phyloP scores from a whole-genome alignment of 2,888 invertebrate species.

The Conomelus anceps region DNA sequence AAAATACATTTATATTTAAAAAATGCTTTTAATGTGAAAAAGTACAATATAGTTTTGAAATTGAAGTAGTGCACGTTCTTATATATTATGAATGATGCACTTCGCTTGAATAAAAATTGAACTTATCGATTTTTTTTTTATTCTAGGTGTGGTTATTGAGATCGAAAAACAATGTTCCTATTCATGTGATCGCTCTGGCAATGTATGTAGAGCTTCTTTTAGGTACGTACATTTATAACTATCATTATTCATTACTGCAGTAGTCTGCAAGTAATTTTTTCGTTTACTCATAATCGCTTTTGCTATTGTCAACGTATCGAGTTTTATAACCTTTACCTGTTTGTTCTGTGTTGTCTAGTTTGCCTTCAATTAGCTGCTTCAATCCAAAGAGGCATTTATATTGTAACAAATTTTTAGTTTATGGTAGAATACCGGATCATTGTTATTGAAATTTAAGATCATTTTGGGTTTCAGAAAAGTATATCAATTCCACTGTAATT shows the following conservation, averaged over 20 bases:
- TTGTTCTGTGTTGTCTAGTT: background rate
- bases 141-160: constrained; percentile 50
- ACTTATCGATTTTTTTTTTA: background rate
- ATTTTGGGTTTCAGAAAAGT: no score
- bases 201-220: constrained; percentile 58
- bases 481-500: no score
- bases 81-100: no score
- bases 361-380: background rate
- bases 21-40: no score
- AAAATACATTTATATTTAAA: no score
- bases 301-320: no score
- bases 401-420: background rate
- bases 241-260: background rate
- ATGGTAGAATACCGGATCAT: background rate
- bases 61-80: no score
- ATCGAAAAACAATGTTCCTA: constrained; percentile 49
- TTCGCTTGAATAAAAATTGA: no score
- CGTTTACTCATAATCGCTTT: no score
- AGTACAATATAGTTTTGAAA: no score
- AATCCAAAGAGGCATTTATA: background rate
- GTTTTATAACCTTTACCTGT: no score
- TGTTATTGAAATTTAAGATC: background rate
- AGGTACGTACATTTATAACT: constrained; percentile 40
- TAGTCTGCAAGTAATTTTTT: background rate
- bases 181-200: constrained; percentile 57